Percentiles rank a stretch among this genome's conserved stretches.
Evolutionary conservation across 2,888 invertebrate species (phyloP).

Genomic region (Hyles lineata): DNA sequence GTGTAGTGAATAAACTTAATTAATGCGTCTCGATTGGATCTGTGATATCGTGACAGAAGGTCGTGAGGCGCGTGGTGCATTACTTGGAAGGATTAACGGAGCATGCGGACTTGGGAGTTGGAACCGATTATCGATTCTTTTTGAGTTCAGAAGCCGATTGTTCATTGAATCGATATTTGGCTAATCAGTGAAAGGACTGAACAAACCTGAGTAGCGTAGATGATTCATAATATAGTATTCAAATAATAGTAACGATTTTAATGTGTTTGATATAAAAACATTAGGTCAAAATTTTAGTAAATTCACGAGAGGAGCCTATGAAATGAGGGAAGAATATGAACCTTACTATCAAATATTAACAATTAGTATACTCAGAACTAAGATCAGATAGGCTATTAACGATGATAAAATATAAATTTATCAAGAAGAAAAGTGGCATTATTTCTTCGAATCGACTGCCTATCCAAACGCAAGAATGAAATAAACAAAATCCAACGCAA

Average conservation of each 20-base stretch:
- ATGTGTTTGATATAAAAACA: too few relatives aligned
- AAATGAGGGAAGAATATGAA: too few relatives aligned
- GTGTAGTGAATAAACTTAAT: slow-evolving; percentile 19
- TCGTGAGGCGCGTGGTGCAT: slow-evolving; percentile 14
- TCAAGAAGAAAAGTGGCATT: too few relatives aligned
- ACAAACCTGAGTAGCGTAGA: too few relatives aligned
- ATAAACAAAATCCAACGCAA: background rate
- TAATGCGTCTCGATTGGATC: slow-evolving; percentile 7
- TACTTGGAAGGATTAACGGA: background rate
- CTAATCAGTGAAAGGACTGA: background rate
- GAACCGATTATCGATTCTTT: slow-evolving; percentile 1
- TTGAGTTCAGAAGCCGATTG: background rate
- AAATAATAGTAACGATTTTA: too few relatives aligned
- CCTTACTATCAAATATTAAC: too few relatives aligned
- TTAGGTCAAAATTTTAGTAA: too few relatives aligned
- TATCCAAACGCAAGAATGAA: background rate
- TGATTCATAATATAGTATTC: too few relatives aligned
- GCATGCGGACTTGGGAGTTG: background rate
- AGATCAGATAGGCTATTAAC: too few relatives aligned
- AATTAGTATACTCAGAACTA: too few relatives aligned
- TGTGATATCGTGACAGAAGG: slow-evolving; percentile 19
- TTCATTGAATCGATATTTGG: background rate
- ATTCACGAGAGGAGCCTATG: too few relatives aligned
- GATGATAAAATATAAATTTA: too few relatives aligned
- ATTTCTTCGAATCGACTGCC: background rate